Evolutionary conservation across 2,113 vertebrate species (phyloP).

Genomic region (Condylura cristata): DNA sequence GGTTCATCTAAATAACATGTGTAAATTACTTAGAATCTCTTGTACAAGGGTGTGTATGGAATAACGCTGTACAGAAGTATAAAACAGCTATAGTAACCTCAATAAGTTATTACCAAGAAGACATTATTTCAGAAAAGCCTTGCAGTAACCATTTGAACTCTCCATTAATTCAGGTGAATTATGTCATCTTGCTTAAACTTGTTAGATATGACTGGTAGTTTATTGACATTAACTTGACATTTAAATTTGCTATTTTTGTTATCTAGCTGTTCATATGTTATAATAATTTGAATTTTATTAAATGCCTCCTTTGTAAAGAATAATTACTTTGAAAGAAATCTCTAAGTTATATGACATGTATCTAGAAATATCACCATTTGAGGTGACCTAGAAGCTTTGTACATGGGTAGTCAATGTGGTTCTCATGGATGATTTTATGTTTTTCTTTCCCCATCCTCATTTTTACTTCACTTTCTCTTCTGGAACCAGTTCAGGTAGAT

Average conservation of each 20-base stretch:
- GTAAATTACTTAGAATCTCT: constrained; percentile 1
- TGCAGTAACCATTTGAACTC: background rate
- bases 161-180: background rate
- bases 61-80: background rate
- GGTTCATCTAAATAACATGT: background rate
- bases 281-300: background rate
- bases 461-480: background rate
- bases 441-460: background rate
- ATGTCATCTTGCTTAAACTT: constrained; percentile 26
- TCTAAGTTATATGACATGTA: background rate
- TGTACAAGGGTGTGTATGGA: background rate
- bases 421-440: background rate
- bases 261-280: background rate
- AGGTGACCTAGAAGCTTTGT: background rate
- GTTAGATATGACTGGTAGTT: background rate
- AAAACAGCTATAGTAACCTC: background rate
- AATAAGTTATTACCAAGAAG: background rate
- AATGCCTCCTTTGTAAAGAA: background rate
- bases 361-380: background rate
- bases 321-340: background rate
- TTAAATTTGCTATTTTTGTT: constrained; percentile 24
- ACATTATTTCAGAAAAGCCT: background rate
- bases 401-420: background rate
- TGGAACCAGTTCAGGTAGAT: background rate
- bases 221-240: constrained; percentile 18